Base-by-base conservation (phyloP, 1,140 invertebrate species). In the Latrodectus geometricus region DNA sequence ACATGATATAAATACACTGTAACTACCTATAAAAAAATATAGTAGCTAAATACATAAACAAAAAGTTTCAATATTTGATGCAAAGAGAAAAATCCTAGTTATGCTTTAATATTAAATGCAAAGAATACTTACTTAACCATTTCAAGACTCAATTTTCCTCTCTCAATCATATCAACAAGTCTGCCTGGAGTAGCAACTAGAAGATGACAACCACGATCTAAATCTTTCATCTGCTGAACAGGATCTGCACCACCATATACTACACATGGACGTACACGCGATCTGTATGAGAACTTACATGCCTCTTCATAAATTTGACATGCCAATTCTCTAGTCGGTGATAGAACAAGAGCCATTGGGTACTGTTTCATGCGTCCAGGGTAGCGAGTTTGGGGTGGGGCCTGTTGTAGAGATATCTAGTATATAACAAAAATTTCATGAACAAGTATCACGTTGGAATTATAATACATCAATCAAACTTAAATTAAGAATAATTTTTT, bases 261-360 rank as follows among this genome's bases (percentile, higher is more conserved):
- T 70, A 99, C 97, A 90, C 96, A 97, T 17, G 97, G 97, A 88
- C 96, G 94, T 90, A 99, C 95, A 78, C 95, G 94, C 79, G 95
- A 95, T 83, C 97, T 94, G 90, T 98, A 99, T 73, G 97, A 94
- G 91, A 99, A 99, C 92, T 99, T 99, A 82, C 96, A 95, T 86
- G 97, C 97, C 92, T 99, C 98, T 90, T 99, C 97, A 90, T 96
- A 98, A 90, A 99, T 99, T 90, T 99, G 98, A 11, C 96, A 97
- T 75, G 95, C 95, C 74, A 99, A 92, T 92, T 99, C 98, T 61
- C 98, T 93, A 0, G 98, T 99, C 0, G 98, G 98, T 0, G 96
- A 94, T 0, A 99, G 91, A 66, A 98, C 94, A 0, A 99, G 89
- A 0, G 94, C 95, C 89, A 99, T 91, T 2, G 98, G 98, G 92